Conservation (phyloP, 35 echinoderm and acorn worm species). For the Anneissia japonica region DNA sequence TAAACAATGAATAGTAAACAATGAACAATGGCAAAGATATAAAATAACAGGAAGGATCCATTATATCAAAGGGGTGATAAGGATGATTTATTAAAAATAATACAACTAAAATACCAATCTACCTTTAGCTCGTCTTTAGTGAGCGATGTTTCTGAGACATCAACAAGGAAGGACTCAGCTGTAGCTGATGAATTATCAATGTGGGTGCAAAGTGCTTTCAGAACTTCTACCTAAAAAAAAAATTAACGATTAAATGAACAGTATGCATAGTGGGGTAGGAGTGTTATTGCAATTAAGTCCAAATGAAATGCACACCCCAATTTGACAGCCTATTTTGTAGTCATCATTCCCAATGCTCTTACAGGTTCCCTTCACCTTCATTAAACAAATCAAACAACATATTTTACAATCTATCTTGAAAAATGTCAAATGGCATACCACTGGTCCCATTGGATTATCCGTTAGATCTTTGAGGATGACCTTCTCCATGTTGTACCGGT, state of each 20-base stretch:
- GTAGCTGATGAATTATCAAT: constrained; percentile 79
- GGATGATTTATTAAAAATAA: too few species aligned
- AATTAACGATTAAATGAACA: too few species aligned
- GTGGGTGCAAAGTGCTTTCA: constrained; percentile 67
- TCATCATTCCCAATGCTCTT: not conserved
- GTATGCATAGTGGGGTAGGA: not conserved
- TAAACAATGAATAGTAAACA: too few species aligned
- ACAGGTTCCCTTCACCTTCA: too few species aligned
- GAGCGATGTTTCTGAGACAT: constrained; percentile 49
- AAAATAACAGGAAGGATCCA: too few species aligned
- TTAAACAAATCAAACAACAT: too few species aligned
- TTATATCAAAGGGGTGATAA: too few species aligned
- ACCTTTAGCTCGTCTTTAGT: constrained; percentile 2
- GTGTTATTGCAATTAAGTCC: not conserved
- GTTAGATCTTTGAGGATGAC: constrained; percentile 51
- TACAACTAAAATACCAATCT: too few species aligned
- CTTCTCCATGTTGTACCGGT: constrained; percentile 61
- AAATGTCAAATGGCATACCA: too few species aligned
- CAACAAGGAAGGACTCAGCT: constrained; percentile 76
- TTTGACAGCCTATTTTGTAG: not conserved
- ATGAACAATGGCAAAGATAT: too few species aligned
- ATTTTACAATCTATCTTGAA: too few species aligned
- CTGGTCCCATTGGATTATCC: constrained; percentile 24
- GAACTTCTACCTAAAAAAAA: constrained; percentile 59
- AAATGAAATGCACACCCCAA: not conserved